Evolutionary conservation across 2,113 vertebrate genomes (phyloP).

Genomic region (Xiphophorus couchianus): DNA sequence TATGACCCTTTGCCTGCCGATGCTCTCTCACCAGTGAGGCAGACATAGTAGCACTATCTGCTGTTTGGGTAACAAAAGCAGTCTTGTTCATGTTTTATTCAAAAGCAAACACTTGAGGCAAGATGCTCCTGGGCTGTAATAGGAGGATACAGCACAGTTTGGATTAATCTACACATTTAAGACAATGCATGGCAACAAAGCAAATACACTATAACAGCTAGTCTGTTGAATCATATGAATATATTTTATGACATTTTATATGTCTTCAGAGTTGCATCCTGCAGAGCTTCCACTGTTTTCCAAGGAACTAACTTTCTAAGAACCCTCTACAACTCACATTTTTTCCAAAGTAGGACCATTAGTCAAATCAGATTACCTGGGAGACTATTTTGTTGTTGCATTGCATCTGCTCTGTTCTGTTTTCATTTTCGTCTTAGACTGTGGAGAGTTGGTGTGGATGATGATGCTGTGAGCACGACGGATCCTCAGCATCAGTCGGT

Average conservation of each 20-base stretch:
- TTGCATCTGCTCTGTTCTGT: too few relatives aligned
- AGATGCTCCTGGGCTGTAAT: slow-evolving; percentile 60
- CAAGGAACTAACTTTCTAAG: not conserved
- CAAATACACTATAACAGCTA: not conserved
- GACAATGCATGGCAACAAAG: slow-evolving; percentile 18
- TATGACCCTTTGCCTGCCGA: slow-evolving; percentile 40
- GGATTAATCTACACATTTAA: slow-evolving; percentile 44
- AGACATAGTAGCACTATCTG: slow-evolving; percentile 47
- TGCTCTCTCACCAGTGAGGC: slow-evolving; percentile 43
- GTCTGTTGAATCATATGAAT: not conserved
- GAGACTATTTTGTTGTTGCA: not conserved
- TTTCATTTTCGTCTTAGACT: too few relatives aligned
- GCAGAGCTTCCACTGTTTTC: not conserved
- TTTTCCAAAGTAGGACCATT: too few relatives aligned
- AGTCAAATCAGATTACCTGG: too few relatives aligned
- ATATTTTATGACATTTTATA: not conserved
- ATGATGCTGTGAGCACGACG: too few relatives aligned
- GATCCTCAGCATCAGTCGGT: too few relatives aligned
- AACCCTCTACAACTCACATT: too few relatives aligned
- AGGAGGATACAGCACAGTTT: slow-evolving; percentile 48
- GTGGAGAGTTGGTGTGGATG: too few relatives aligned
- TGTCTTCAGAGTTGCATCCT: not conserved
- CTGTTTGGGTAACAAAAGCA: slow-evolving; percentile 43
- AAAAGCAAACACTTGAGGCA: slow-evolving; percentile 48
- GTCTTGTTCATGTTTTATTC: slow-evolving; percentile 57